phyloP scores from a whole-genome alignment of 2,888 invertebrate genomes.

The Andrena flavipes region DNA sequence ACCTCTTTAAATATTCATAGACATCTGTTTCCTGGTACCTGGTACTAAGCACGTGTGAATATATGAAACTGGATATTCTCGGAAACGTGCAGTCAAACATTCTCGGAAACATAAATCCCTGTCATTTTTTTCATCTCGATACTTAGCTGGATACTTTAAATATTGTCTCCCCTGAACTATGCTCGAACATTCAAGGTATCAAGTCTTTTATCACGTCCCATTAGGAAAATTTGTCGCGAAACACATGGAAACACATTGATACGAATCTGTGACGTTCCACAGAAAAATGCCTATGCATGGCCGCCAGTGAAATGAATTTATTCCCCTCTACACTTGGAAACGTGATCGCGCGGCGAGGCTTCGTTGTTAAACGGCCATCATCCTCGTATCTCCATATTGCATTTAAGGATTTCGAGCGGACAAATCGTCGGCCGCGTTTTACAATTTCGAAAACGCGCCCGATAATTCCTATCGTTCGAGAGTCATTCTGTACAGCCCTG shows the following conservation, averaged over 20 bases:
- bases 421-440: constrained; percentile 46
- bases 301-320: constrained; percentile 10
- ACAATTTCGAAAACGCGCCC: constrained; percentile 55
- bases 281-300: not conserved
- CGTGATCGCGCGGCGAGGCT: not conserved
- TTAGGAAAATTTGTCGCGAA: not conserved
- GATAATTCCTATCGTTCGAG: constrained; percentile 53
- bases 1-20: not conserved
- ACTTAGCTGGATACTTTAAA: too few relatives aligned
- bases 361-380: constrained; percentile 34
- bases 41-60: too few relatives aligned
- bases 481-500: constrained; percentile 43
- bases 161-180: too few relatives aligned
- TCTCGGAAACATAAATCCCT: too few relatives aligned
- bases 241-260: not conserved
- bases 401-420: constrained; percentile 50
- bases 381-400: constrained; percentile 51
- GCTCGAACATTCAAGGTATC: too few relatives aligned
- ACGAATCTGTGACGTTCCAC: not conserved
- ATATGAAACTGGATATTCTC: too few relatives aligned
- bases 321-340: not conserved
- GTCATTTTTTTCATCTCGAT: too few relatives aligned
- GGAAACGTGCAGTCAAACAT: too few relatives aligned
- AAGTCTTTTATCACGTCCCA: too few relatives aligned
- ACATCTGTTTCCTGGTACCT: too few relatives aligned